Conservation (phyloP, 2,113 vertebrate species). For the Anolis sagrei region DNA sequence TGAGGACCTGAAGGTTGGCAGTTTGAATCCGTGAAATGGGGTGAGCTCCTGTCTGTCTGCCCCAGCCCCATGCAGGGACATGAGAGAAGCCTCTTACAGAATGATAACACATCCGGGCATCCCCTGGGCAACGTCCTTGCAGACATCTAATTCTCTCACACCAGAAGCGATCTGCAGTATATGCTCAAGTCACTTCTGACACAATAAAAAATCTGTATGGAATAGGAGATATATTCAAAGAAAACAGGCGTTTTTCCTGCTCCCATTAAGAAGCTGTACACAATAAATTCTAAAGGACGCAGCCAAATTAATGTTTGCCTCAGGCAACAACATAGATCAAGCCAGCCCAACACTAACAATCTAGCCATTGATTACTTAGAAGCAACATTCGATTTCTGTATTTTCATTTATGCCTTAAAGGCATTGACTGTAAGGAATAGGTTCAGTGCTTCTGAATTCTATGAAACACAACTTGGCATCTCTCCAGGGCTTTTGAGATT, state of each 20-base stretch:
- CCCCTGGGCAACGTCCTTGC: no score
- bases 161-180: no score
- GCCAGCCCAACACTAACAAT: background rate
- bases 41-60: no score
- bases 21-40: no score
- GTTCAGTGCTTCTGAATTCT: background rate
- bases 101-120: no score
- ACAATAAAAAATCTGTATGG: background rate
- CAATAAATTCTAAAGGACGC: background rate
- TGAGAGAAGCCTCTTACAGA: no score
- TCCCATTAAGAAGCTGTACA: no score
- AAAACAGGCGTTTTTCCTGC: background rate
- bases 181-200: no score
- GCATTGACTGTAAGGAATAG: background rate
- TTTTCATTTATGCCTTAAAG: background rate
- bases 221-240: background rate
- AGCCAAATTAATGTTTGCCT: background rate
- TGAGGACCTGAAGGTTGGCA: no score
- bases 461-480: background rate
- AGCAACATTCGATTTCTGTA: background rate
- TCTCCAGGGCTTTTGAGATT: background rate
- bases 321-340: background rate
- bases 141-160: no score
- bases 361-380: background rate
- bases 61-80: no score